Conservation (phyloP, 1,140 invertebrate species). For the Littorina saxatilis region DNA sequence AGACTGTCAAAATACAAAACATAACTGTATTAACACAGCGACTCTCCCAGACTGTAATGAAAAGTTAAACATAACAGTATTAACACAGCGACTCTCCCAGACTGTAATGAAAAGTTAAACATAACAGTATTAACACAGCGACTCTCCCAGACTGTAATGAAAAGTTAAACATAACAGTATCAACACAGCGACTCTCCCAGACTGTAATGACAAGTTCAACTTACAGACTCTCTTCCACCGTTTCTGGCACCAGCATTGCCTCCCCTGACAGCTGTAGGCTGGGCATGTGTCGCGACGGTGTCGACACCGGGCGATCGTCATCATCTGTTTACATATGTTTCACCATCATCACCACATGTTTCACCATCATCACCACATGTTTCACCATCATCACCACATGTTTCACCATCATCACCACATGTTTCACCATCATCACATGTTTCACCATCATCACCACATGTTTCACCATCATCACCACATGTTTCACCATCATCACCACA, state of each 20-base stretch:
- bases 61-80: not conserved
- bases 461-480: too few relatives aligned
- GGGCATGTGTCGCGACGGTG: constrained; percentile 49
- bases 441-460: too few relatives aligned
- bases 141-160: not conserved
- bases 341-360: not conserved
- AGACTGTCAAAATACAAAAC: not conserved
- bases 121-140: not conserved
- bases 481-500: too few relatives aligned
- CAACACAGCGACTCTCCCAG: not conserved
- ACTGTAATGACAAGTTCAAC: too few relatives aligned
- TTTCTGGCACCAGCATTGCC: constrained; percentile 55
- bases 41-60: too few relatives aligned
- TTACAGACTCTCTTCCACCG: constrained; percentile 57
- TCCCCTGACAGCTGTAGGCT: constrained; percentile 57
- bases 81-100: not conserved
- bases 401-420: not conserved
- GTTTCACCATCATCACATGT: not conserved
- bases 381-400: not conserved
- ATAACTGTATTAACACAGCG: not conserved
- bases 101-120: not conserved
- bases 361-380: not conserved
- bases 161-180: not conserved
- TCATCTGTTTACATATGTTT: not conserved
- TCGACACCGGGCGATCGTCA: constrained; percentile 40